Base-by-base conservation (phyloP, 2,113 vertebrate genomes). In the Callocephalon fimbriatum region DNA sequence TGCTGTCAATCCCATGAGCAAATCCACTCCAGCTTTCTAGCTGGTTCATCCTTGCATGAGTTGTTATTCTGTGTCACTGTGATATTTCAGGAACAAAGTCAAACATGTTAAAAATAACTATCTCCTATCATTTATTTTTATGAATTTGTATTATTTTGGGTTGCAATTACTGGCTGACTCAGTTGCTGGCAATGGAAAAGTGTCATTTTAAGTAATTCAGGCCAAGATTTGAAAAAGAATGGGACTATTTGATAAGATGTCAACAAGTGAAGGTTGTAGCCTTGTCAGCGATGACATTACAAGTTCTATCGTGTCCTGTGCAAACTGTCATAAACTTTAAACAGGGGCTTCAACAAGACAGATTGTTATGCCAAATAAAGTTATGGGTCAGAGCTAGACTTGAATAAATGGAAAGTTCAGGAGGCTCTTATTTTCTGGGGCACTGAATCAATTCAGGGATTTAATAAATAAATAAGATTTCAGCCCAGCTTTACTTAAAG, bases 141-240 rank as follows among this genome's bases (percentile, higher is more conserved):
- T 77, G 75, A 90, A 83, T 95, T 92, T 96, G 10, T 91, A 96
- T 95, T 93, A 90, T 95, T 96, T 94, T 88, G 35, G 91, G 95
- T 82, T 76, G 78, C 68, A 94, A 81, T 90, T 94, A 88, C 78
- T 59, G 89, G 27, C 73, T 94, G 90, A 94, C 53, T 95, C 81
- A 93, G 70, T 78, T 15, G 2, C 37, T 86, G 85, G 54, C 67
- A 80, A 67, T 47, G 42, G 45, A 38, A 91, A 95, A 86, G 75
- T 92, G 88, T 92, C 82, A 80, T 80, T 95, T 93, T 54, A 77
- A 96, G 82, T 93, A 93, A 90, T 29, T 93, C 56, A 13, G 78
- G 50, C 59, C 54, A 93, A 92, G 90, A 95, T 74, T 90, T 92
- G 77, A 80, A 83, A 54, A 95, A 88, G 85, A 94, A 88, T 77